These are phyloP conservation scores for Vultur gryphus DNA, from an alignment of 2,797 vertebrate genomes.

Conservation along the genomic window DNA sequence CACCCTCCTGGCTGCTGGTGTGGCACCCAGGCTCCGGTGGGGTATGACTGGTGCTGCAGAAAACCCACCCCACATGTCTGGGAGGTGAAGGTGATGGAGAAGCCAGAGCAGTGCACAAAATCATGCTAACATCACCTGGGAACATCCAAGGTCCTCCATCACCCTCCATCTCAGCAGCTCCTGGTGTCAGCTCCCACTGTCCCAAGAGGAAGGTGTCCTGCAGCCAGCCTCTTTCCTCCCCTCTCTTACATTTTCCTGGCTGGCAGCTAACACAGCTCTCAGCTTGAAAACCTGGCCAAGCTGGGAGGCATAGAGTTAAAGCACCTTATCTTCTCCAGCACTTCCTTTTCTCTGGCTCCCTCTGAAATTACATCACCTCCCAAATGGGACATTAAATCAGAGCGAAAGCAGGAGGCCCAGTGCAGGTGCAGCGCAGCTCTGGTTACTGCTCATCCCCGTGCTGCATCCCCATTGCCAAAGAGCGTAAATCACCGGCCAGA, in stretches of 20 bases:
- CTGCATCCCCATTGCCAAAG: neutral
- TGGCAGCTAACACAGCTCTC: neutral
- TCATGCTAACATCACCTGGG: neutral
- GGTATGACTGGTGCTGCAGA: neutral
- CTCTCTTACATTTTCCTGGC: neutral
- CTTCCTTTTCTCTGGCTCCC: constrained; percentile 72
- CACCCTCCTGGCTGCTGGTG: neutral
- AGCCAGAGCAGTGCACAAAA: neutral
- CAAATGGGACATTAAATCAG: constrained; percentile 84
- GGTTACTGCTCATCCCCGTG: neutral
- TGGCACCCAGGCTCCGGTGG: neutral
- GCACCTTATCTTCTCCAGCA: constrained; percentile 36
- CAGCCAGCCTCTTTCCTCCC: neutral
- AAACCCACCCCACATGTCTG: neutral
- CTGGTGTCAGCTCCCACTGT: neutral
- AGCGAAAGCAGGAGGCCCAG: constrained; percentile 81
- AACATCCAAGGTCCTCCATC: neutral
- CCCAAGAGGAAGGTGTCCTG: neutral
- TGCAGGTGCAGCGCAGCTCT: constrained; percentile 79
- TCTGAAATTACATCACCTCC: constrained; percentile 88
- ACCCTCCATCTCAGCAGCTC: neutral
- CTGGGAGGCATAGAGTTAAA: neutral
- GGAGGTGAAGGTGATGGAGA: neutral
- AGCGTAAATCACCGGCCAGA: neutral
- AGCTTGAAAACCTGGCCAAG: neutral